Percentiles rank a stretch among this genome's conserved stretches.
Conservation (phyloP, 2,797 vertebrate genomes). For the Rallus crepitans region DNA sequence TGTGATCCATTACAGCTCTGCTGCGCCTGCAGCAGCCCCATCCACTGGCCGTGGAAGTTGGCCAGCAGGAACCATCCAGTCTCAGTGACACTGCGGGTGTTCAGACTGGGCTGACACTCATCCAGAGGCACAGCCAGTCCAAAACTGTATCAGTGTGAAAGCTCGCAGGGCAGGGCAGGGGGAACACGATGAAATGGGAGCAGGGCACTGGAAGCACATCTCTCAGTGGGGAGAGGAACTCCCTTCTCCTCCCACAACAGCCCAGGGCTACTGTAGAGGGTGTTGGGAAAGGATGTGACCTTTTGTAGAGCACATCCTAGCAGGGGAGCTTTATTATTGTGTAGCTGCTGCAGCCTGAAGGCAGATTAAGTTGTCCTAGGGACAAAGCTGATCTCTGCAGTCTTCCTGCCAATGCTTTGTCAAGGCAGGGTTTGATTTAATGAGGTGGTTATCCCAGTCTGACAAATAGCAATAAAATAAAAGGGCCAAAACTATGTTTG, state of each 20-base stretch:
- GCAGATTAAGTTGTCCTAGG: conserved; percentile 23
- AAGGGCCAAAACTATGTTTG: background rate
- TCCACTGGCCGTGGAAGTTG: background rate
- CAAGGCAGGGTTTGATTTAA: conserved; percentile 34
- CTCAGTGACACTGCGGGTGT: background rate
- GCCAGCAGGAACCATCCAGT: background rate
- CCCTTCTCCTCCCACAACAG: background rate
- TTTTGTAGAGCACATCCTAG: background rate
- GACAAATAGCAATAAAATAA: conserved; percentile 6
- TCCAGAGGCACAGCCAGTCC: background rate
- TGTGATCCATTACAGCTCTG: background rate
- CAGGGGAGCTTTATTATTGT: conserved; percentile 17
- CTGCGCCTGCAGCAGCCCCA: background rate
- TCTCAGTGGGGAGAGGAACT: background rate
- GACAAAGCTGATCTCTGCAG: conserved; percentile 57
- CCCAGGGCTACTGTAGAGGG: background rate
- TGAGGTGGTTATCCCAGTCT: conserved; percentile 13
- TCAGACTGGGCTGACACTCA: background rate
- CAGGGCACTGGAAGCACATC: background rate
- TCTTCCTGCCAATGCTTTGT: conserved; percentile 10
- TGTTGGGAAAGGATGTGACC: conserved; percentile 26
- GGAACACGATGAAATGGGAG: background rate
- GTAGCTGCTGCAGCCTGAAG: background rate
- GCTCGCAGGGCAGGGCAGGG: background rate
- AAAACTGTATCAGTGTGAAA: background rate